Conservation (phyloP, 2,113 vertebrate species). For the Galeopterus variegatus region DNA sequence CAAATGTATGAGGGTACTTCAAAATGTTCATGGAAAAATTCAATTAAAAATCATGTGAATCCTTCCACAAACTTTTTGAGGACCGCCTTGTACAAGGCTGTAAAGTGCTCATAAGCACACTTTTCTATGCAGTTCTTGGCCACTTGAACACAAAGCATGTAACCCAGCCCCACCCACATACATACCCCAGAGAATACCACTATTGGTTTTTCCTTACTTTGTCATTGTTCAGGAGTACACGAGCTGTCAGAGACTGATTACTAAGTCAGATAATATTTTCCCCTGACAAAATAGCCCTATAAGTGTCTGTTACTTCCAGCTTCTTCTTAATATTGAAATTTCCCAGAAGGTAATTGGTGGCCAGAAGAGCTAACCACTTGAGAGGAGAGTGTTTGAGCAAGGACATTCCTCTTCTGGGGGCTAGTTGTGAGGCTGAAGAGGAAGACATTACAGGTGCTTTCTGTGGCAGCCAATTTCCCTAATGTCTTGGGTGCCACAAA, state of each 20-base stretch:
- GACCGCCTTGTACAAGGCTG: neutral
- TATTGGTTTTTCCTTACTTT: neutral
- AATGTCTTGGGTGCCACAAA: constrained; percentile 62
- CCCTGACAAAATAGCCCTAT: neutral
- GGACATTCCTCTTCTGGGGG: neutral
- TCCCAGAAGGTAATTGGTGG: neutral
- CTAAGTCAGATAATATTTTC: constrained; percentile 41
- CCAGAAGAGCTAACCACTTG: neutral
- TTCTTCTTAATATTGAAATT: constrained; percentile 39
- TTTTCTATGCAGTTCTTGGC: neutral
- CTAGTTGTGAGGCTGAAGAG: neutral
- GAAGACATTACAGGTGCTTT: constrained; percentile 47
- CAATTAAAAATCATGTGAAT: too few species aligned
- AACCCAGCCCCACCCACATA: neutral
- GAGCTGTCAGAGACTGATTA: constrained; percentile 18
- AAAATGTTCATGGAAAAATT: too few species aligned
- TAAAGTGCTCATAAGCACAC: neutral
- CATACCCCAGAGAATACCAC: neutral
- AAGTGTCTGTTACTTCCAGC: neutral
- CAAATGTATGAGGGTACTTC: neutral
- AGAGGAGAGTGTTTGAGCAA: neutral
- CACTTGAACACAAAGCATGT: neutral
- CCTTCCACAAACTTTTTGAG: too few species aligned
- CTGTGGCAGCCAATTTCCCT: constrained; percentile 53
- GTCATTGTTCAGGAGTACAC: neutral